Conservation (phyloP, 2,888 invertebrate species). For the Lasioglossum oenotherae region DNA sequence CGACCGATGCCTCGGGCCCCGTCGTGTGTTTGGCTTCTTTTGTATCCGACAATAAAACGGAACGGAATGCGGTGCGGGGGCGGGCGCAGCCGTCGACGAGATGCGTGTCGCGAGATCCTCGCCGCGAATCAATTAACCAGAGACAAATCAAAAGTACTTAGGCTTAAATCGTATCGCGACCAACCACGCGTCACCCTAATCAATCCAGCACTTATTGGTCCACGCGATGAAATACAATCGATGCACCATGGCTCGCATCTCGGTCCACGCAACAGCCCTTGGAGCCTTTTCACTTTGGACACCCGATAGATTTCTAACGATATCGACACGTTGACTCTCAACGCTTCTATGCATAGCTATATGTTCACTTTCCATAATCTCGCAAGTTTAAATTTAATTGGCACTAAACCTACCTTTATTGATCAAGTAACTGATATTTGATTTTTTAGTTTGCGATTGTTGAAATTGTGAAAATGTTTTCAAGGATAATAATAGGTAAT, state of each 20-base stretch:
- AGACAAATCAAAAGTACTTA: slow-evolving; percentile 60
- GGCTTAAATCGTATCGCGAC: slow-evolving; percentile 34
- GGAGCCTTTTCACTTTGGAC: slow-evolving; percentile 1
- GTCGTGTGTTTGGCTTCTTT: slow-evolving; percentile 52
- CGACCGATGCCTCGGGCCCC: slow-evolving; percentile 33
- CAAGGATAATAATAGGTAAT: background rate
- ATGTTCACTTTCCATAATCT: too few relatives aligned
- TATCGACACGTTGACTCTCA: background rate
- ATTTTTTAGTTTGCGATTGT: background rate
- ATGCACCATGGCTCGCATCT: slow-evolving; percentile 21
- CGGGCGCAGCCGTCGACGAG: slow-evolving; percentile 1
- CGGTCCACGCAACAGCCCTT: slow-evolving; percentile 33
- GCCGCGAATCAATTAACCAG: slow-evolving; percentile 52
- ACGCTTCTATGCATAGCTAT: background rate
- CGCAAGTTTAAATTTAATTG: too few relatives aligned
- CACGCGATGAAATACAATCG: slow-evolving; percentile 20
- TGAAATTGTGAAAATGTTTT: background rate
- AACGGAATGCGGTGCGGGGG: slow-evolving; percentile 12
- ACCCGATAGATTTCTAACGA: background rate
- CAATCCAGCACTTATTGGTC: background rate
- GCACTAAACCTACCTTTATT: too few relatives aligned
- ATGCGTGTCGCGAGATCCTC: slow-evolving; percentile 8
- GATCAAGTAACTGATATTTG: background rate
- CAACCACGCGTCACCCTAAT: slow-evolving; percentile 6
- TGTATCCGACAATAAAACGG: slow-evolving; percentile 61